Base-by-base conservation (phyloP, 2,888 invertebrate genomes). In the Ditula angustiorana region DNA sequence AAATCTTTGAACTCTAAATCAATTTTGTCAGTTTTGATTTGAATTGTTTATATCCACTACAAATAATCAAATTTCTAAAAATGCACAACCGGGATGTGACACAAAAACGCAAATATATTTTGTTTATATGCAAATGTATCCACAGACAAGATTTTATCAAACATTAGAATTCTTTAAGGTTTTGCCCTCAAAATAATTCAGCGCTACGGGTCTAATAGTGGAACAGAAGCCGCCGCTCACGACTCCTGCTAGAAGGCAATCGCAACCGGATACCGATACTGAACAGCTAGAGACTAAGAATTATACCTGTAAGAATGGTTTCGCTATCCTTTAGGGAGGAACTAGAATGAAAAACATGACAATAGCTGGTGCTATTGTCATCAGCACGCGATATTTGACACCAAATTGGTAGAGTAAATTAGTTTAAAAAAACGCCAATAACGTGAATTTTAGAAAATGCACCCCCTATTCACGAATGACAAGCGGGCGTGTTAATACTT, bases 191-290 rank as follows among this genome's bases (percentile, higher is more conserved):
- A n/a, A n/a, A n/a, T n/a, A n/a, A n/a, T n/a, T n/a, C n/a, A n/a
- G n/a, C n/a, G n/a, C n/a, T n/a, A n/a, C n/a, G n/a, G n/a, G n/a
- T n/a, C n/a, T n/a, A n/a, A n/a, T n/a, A 89, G 33, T 87, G 79
- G 78, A 74, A 59, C 69, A 63, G 66, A 72, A 67, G 67, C 71
- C 70, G 67, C 30, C 75, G 74, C 76, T 72, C 77, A 80, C 78
- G 75, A 77, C 77, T 83, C 76, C 81, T 83, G 85, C 83, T 77
- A 66, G 77, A 79, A 81, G 86, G 83, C 86, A 85, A 88, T 87
- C 79, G 83, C 77, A 82, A 75, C 83, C 82, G 87, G 86, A 86
- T 84, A 81, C 80, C 67, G 71, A 74, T 76, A 76, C 72, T 74
- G 77, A 59, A 53, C 46, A 64, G 58, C 58, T 64, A 28, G 52